Percentiles rank a stretch among this genome's conserved stretches.
Evolutionary conservation across 2,888 invertebrate genomes (phyloP).

Genomic region (Acleris laterana): DNA sequence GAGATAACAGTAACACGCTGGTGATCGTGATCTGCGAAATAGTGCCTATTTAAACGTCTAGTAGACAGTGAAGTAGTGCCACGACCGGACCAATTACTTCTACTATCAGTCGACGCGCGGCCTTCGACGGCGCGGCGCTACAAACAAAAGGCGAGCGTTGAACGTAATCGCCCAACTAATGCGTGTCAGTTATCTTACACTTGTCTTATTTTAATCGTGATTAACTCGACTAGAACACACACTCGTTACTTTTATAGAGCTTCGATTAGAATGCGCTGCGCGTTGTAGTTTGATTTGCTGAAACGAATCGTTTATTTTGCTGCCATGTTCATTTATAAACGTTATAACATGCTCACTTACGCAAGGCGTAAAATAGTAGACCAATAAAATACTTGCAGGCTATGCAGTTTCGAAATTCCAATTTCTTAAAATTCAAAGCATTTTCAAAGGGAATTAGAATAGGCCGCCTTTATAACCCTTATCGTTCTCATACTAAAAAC

Average conservation of each 20-base stretch:
- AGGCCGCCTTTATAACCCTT: too few relatives aligned
- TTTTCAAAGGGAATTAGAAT: too few relatives aligned
- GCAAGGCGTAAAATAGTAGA: too few relatives aligned
- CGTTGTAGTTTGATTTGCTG: too few relatives aligned
- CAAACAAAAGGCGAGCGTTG: constrained; percentile 41
- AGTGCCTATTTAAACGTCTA: constrained; percentile 41
- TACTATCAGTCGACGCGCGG: constrained; percentile 57
- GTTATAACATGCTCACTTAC: too few relatives aligned
- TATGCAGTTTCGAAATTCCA: too few relatives aligned
- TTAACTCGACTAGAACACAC: constrained; percentile 9
- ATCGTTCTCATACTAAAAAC: too few relatives aligned
- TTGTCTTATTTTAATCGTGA: constrained; percentile 37
- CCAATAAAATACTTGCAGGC: too few relatives aligned
- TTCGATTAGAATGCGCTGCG: background rate
- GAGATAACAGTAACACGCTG: constrained; percentile 45
- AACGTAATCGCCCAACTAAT: constrained; percentile 28
- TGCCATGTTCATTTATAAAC: too few relatives aligned
- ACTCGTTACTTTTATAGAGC: constrained; percentile 10
- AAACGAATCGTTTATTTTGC: too few relatives aligned
- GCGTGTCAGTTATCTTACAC: constrained; percentile 36
- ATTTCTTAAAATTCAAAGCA: too few relatives aligned
- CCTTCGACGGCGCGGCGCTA: constrained; percentile 46
- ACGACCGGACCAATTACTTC: constrained; percentile 61
- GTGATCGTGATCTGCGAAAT: constrained; percentile 53
- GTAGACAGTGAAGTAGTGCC: constrained; percentile 48